Percentiles rank a stretch among this genome's conserved stretches.
These are phyloP conservation scores for Acrobasis consociella DNA, from an alignment of 2,888 invertebrate species.

Conservation along the genomic window DNA sequence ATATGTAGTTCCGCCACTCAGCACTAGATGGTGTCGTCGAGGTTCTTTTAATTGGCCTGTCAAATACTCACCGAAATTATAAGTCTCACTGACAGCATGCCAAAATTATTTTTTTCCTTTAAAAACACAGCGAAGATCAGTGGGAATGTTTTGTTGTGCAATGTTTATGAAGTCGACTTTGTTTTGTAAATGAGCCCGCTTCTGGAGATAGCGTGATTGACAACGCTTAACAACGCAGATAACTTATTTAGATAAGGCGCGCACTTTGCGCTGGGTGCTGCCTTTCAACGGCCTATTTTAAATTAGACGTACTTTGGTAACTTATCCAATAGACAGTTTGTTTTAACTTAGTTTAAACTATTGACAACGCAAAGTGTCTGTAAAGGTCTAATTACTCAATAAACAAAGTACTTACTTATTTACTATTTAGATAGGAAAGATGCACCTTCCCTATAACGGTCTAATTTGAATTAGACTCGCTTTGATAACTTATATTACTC, in stretches of 20 bases:
- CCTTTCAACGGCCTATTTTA: too few relatives aligned
- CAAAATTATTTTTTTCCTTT: not conserved
- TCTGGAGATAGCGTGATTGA: constrained; percentile 5
- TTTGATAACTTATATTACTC: constrained; percentile 6
- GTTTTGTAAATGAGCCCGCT: constrained; percentile 5
- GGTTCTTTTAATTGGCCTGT: too few relatives aligned
- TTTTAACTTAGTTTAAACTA: too few relatives aligned
- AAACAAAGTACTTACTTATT: not conserved
- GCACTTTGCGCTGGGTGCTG: too few relatives aligned
- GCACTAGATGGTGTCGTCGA: too few relatives aligned
- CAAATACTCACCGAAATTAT: too few relatives aligned
- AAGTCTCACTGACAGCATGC: too few relatives aligned
- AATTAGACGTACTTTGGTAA: too few relatives aligned
- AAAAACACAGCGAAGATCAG: not conserved
- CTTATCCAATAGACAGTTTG: too few relatives aligned
- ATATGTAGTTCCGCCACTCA: too few relatives aligned
- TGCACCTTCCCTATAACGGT: not conserved
- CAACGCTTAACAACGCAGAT: constrained; percentile 13
- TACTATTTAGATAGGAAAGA: constrained; percentile 14
- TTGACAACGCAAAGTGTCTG: too few relatives aligned
- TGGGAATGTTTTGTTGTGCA: not conserved
- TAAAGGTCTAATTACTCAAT: too few relatives aligned
- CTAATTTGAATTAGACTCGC: constrained; percentile 4
- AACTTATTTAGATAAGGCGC: constrained; percentile 15
- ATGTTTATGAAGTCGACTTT: not conserved